Conservation (phyloP, 2,797 vertebrate genomes). For the Gymnopithys bicolor region DNA sequence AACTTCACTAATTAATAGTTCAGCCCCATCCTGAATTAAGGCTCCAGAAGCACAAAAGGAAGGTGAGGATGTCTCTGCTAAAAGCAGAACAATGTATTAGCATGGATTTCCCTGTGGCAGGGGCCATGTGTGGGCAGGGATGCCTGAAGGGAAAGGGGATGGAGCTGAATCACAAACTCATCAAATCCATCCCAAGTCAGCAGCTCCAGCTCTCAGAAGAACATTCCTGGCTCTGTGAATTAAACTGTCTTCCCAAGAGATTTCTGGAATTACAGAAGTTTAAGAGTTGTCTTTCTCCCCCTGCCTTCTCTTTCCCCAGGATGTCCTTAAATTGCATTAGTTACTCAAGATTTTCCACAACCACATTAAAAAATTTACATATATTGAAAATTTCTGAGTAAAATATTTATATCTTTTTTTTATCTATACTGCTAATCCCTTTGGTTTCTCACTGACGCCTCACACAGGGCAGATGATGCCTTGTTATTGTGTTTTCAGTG, state of each 20-base stretch:
- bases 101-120: background rate
- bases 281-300: background rate
- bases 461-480: background rate
- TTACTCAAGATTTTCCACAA: background rate
- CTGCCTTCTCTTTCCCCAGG: background rate
- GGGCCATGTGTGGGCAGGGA: background rate
- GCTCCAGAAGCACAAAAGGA: background rate
- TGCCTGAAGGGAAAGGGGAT: background rate
- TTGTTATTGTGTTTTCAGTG: background rate
- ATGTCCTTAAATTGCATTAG: background rate
- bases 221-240: background rate
- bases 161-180: background rate
- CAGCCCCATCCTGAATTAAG: background rate
- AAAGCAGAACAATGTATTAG: background rate
- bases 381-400: background rate
- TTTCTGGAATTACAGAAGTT: background rate
- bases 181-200: background rate
- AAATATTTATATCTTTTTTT: fast-evolving
- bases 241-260: background rate
- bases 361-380: background rate
- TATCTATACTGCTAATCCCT: background rate
- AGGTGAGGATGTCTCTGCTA: conserved; percentile 32
- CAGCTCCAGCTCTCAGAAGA: background rate
- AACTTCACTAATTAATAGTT: conserved; percentile 43
- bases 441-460: background rate